Base-by-base conservation (phyloP, 2,888 invertebrate genomes). In the Endomychus coccineus region DNA sequence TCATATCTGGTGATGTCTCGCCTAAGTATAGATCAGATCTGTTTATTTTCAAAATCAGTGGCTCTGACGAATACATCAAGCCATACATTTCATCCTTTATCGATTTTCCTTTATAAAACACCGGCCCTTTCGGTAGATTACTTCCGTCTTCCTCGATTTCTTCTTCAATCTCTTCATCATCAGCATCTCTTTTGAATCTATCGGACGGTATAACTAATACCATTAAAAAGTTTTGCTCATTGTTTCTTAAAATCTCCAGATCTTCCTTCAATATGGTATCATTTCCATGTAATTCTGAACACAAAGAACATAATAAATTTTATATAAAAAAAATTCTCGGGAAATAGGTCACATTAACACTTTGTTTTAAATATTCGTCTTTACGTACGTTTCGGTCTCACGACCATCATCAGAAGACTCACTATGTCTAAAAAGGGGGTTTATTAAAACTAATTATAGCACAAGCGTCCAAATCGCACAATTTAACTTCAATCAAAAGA, bases 11-110 rank as follows among this genome's bases (percentile, higher is more conserved):
- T 4, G 43, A 40, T 16, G 52, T 53, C 4, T 48, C 46, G 10
- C 54, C 57, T 4, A 58, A 38, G 27, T 49, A 44, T 23, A 46
- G 21, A 7, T 47, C 47, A 3, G 38, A 43, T 25, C 51, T 48
- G 24, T 54, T 54, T 7, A 50, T 49, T 38, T 43, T 56, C 25
- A 65, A 47, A 4, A 55, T 32, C 2, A 60, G 52, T 0, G 58
- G 52, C 42, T 54, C 50, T 0, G 62, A 58, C 2, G 63, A 61
- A 45, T 61, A 64, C 13, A 66, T 31, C 16, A 56, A 39, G 13
- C 50, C 53, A 43, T 49, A 56, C 22, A 44, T 34, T 16, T 51
- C 42, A 24, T 50, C 44, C 30, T 50, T 52, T 32, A 27, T 42
- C 13, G 46, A 48, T 34, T 47, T 36, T 39, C 55, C 44, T 41